Evolutionary conservation across 1,140 invertebrate species (phyloP).

Genomic region (Apis mellifera): DNA sequence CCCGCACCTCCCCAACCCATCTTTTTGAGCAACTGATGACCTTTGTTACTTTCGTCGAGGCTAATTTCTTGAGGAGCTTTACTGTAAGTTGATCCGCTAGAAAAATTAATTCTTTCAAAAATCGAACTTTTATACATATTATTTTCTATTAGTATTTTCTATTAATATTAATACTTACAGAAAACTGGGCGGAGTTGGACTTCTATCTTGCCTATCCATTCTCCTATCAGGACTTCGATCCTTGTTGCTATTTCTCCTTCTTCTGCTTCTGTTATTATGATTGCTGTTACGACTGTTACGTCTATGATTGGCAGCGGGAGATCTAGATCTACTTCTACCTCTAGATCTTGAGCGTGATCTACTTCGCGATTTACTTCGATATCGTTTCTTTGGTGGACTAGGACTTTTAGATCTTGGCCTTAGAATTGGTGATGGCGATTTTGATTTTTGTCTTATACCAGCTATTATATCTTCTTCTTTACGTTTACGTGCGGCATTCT

Average conservation of each 20-base stretch:
- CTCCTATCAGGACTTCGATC: constrained; percentile 77
- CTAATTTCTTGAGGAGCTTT: constrained; percentile 82
- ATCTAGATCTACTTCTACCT: constrained; percentile 82
- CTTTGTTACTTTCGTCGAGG: constrained; percentile 94
- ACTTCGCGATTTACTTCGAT: constrained; percentile 84
- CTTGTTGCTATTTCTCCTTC: constrained; percentile 78
- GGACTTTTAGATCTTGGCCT: constrained; percentile 86
- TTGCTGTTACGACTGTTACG: constrained; percentile 70
- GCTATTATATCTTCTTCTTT: constrained; percentile 92
- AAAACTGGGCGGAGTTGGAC: constrained; percentile 91
- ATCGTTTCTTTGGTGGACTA: constrained; percentile 87
- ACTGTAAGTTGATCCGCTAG: constrained; percentile 79
- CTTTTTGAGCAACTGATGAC: constrained; percentile 96
- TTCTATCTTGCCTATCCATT: constrained; percentile 82
- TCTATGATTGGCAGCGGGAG: constrained; percentile 80
- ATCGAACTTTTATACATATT: neutral
- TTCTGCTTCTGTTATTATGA: constrained; percentile 74
- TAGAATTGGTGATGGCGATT: constrained; percentile 88
- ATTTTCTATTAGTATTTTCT: too few relatives aligned
- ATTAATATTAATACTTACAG: constrained; percentile 83
- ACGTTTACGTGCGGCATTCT: constrained; percentile 93
- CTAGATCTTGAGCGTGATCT: constrained; percentile 82
- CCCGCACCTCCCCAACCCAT: constrained; percentile 98
- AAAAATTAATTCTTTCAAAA: constrained; percentile 8
- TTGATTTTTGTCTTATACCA: constrained; percentile 87